Base-by-base conservation (phyloP, 2,113 vertebrate species). In the Cynoglossus semilaevis region DNA sequence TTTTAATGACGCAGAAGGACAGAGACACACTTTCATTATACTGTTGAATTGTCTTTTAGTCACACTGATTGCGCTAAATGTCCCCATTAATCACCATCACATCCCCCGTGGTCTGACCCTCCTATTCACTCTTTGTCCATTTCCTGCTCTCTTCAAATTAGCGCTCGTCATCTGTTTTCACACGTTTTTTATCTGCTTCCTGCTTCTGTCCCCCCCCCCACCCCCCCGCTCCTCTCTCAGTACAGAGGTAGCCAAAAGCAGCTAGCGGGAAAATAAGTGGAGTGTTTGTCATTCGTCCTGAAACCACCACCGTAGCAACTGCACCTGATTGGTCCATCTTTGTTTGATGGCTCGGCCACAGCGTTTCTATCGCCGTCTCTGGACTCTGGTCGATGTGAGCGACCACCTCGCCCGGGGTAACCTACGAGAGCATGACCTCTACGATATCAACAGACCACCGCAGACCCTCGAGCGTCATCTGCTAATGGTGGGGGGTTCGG, bases 1-100 rank as follows among this genome's bases (percentile, higher is more conserved):
- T 77, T 83, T 79, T 88, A 82, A 86, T 76, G 80, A 82, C 44
- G 61, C 12, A 63, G 36, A 22, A 46, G 51, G 62, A 62, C 56
- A 45, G 40, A 41, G 49, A 76, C 58, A 50, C 2, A 17, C 57
- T 67, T 47, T 62, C 55, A 52, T 38, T 44, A 3, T 22, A 58
- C 55, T 67, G 53, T 51, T 52, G 52, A 52, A 55, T 52, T 19
- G 37, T 37, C 58, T 58, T 66, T 77, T 71, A 69, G 76, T 51
- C 16, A 19, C 51, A 61, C 0, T 3, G 52, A 73, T 58, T 70
- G 1, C 7, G 19, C 63, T 58, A 61, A 59, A 65, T 40, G 56
- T 29, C 59, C 51, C 22, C 8, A 51, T 48, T 74, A 61, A 38
- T 61, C 44, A 11, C 14, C 16, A 29, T 29, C 37, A 49, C 18